Evolutionary conservation across 1,140 invertebrate genomes (phyloP), one percentile per base, ranked within the genome.

Genomic region (Drosophila azteca): DNA sequence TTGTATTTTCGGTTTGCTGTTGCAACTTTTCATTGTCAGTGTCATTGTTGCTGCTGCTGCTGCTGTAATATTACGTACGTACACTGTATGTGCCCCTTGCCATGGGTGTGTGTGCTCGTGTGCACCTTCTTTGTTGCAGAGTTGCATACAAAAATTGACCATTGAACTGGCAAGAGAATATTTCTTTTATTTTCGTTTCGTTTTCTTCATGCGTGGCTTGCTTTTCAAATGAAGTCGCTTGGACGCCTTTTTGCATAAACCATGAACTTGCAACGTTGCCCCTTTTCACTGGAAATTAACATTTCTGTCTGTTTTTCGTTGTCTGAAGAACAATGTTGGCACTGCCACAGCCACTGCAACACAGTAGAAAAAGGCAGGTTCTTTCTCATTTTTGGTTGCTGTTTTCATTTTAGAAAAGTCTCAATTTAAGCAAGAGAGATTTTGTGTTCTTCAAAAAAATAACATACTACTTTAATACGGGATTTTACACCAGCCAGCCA

Each of bases 1-100:
- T 31, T n/a, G 4, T 2, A 20, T 29, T 35, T 31, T 20, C 24
- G 13, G 26, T 57, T 70, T 69, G 51, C 45, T 35, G 54, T 39
- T 70, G 67, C 67, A 70, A 70, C 64, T 70, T 70, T 70, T 87
- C 82, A 87, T 87, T 87, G 82, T 76, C 82, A 87, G 70, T 87
- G 82, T 88, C 83, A 88, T 88, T 88, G 83, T 82, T 82, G 75
- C 55, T 87, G 82, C 82, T 79, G 83, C 79, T 88, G 83, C 79
- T 82, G 78, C 55, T 44, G 46, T 65, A 52, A 55, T 63, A 72
- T 70, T 79, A 67, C 68, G 51, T 60, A 41, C 55, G 68, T 22
- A n/a, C 20, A 17, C 24, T 11, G 17, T 20, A 20, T 51, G 31
- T 62, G 3, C 54, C n/a, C n/a, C n/a, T n/a, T n/a, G n/a, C n/a